These are phyloP conservation scores for Centropyge bicolor DNA, from an alignment of 2,797 vertebrate species.

Conservation along the genomic window DNA sequence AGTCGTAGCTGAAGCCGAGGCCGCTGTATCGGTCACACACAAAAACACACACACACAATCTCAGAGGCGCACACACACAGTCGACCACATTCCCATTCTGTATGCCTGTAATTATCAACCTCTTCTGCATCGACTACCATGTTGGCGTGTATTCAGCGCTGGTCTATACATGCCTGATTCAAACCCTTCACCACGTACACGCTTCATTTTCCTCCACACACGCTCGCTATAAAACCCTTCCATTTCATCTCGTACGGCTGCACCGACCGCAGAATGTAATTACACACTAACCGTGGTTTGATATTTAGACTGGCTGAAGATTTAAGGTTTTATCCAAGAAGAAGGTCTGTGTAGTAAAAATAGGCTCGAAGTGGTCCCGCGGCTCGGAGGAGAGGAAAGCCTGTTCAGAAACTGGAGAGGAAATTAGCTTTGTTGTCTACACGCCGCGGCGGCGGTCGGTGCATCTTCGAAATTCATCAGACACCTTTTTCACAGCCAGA, in stretches of 20 bases:
- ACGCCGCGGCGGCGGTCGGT: conserved; percentile 4
- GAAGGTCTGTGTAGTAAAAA: conserved; percentile 74
- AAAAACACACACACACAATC: conserved; percentile 47
- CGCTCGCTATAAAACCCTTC: conserved; percentile 63
- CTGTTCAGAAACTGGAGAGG: conserved; percentile 62
- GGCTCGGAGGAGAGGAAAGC: conserved; percentile 59
- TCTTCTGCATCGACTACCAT: conserved; percentile 82
- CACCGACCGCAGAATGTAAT: conserved; percentile 74
- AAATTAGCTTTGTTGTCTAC: conserved; percentile 74
- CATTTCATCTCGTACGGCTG: conserved; percentile 70
- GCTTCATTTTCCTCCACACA: conserved; percentile 75
- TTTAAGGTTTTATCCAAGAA: conserved; percentile 74
- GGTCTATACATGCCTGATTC: conserved; percentile 80
- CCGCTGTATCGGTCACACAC: conserved; percentile 72
- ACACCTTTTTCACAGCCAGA: conserved; percentile 56
- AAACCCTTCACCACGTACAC: conserved; percentile 74
- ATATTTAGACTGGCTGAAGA: conserved; percentile 82
- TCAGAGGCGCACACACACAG: conserved; percentile 45
- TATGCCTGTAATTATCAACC: conserved; percentile 83
- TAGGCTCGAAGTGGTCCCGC: conserved; percentile 62
- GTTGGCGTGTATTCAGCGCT: conserved; percentile 75
- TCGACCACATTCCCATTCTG: conserved; percentile 72
- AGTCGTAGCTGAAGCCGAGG: conserved; percentile 73
- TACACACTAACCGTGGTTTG: conserved; percentile 78
- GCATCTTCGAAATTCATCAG: conserved; percentile 60